phyloP scores from a whole-genome alignment of 2,797 vertebrate genomes.

The Vespertilio murinus region DNA sequence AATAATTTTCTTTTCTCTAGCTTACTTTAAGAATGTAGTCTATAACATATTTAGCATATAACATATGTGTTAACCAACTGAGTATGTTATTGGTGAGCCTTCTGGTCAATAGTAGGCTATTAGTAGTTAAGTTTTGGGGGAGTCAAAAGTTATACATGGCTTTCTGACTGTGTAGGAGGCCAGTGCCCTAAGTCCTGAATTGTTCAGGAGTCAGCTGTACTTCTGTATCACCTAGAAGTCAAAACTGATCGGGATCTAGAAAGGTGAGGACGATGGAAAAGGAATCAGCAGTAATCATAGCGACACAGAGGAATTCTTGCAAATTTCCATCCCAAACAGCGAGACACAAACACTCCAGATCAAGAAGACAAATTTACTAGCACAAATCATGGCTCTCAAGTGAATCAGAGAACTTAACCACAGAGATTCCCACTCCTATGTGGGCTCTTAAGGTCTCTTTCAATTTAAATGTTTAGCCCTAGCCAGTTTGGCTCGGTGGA shows the following conservation, averaged over 20 bases:
- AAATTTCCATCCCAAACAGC: slow-evolving; percentile 20
- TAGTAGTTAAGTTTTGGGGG: not conserved
- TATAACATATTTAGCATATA: not conserved
- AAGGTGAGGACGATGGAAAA: not conserved
- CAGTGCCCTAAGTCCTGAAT: not conserved
- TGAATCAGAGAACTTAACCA: not conserved
- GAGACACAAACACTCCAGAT: not conserved
- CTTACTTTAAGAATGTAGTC: not conserved
- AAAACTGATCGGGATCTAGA: not conserved
- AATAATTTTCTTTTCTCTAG: not conserved
- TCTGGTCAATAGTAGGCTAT: not conserved
- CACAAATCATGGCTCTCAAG: slow-evolving; percentile 18
- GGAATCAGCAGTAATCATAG: not conserved
- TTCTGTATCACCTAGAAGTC: not conserved
- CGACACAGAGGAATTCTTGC: not conserved
- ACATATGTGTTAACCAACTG: not conserved
- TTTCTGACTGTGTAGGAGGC: not conserved
- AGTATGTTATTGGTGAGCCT: not conserved
- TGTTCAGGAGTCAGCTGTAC: not conserved
- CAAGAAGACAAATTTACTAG: slow-evolving; percentile 41
- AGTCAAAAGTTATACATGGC: not conserved
- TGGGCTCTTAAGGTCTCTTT: not conserved
- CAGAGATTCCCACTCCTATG: not conserved
- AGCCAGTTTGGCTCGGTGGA: too few species aligned
- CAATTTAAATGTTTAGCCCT: too few species aligned